Evolutionary conservation across 1,140 invertebrate genomes (phyloP), one percentile per base, ranked within the genome.

Genomic region (Plutomurus gul): DNA sequence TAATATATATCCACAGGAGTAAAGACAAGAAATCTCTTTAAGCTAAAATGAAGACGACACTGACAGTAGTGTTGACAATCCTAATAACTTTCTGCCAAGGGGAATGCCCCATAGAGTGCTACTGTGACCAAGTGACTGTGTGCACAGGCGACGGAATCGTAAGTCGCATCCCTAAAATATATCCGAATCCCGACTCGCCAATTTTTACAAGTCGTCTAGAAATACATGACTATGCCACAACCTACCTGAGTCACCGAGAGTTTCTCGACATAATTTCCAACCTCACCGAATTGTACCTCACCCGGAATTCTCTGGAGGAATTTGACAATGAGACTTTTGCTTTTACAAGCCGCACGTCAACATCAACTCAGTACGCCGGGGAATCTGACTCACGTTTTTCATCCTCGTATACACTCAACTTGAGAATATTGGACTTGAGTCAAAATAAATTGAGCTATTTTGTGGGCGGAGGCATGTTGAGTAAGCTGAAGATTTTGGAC

Each of bases 401-500:
- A 65, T 39, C 51, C 75, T 39, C 47, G 25, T 18, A 56, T n/a
- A 40, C 43, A 75, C 73, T 78, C 37, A 60, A 72, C 37, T 76
- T 82, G 30, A 47, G 49, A 75, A 56, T 77, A n/a, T 73, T 81
- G 18, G 82, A 82, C 75, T 71, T 80, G 79, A 82, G 82, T 76
- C 60, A 76, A 25, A 82, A 82, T 75, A 77, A 75, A 37, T 60
- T 82, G 70, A 65, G 25, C 49, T 79, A 81, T 71, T 82, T 82
- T 76, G 76, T 76, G 22, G 78, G 76, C 46, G 79, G 78, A 30
- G 30, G 22, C 10, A 49, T 47, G 16, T 79, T 88, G 11, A n/a
- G 73, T 11, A 79, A 83, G 18, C 81, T 89, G 20, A 81, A 84
- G 25, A 85, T 85, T 65, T 84, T 89, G n/a, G 86, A 88, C 70